Conservation (phyloP, 2,797 vertebrate species). For the Takifugu ocellatus region DNA sequence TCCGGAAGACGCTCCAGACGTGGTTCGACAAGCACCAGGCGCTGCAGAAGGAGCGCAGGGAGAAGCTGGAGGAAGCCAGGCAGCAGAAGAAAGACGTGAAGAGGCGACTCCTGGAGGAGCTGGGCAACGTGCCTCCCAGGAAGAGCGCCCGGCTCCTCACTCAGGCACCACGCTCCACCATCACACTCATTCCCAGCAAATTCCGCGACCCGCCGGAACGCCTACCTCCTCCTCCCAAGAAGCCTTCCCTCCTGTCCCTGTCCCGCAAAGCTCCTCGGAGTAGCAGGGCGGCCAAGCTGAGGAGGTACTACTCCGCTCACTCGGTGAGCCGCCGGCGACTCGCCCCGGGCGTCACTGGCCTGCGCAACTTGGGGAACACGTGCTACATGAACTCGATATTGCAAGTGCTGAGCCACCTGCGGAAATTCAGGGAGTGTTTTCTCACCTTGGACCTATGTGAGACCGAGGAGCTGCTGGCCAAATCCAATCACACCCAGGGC, state of each 20-base stretch:
- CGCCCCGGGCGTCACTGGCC: constrained; percentile 92
- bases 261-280: constrained; percentile 67
- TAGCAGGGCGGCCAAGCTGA: constrained; percentile 73
- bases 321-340: constrained; percentile 72
- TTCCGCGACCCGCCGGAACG: constrained; percentile 83
- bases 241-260: constrained; percentile 62
- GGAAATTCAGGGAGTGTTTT: constrained; percentile 99
- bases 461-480: constrained; percentile 92
- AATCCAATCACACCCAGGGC: constrained; percentile 80
- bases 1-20: constrained; percentile 80
- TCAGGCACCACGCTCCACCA: constrained; percentile 81
- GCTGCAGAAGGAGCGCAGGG: constrained; percentile 74
- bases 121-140: constrained; percentile 87
- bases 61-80: constrained; percentile 84
- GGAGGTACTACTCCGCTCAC: constrained; percentile 81
- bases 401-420: constrained; percentile 98
- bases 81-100: constrained; percentile 89
- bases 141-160: constrained; percentile 94
- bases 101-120: constrained; percentile 88
- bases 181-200: constrained; percentile 81
- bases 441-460: constrained; percentile 93
- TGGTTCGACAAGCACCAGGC: constrained; percentile 81
- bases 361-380: constrained; percentile 97
- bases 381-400: constrained; percentile 99
- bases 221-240: constrained; percentile 65